Base-by-base conservation (phyloP, 2,888 invertebrate species). In the Schizotus pectinicornis region DNA sequence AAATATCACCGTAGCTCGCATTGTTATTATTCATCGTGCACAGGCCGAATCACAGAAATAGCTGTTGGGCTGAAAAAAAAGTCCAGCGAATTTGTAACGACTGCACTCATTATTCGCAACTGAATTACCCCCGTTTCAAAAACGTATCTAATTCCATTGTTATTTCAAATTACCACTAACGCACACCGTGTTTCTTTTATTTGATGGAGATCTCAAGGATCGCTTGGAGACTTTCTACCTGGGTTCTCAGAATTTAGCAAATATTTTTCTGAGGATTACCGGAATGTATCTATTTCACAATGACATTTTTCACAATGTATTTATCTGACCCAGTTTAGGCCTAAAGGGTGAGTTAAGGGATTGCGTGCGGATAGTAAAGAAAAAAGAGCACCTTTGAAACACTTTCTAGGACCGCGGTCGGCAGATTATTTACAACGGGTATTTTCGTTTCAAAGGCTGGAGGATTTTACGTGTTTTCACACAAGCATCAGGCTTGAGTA, bases 11-110 rank as follows among this genome's bases (percentile, higher is more conserved):
- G 67, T 61, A 50, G 59, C 61, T 58, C 61, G 67, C 69, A 70
- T 73, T 71, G 73, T 74, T 73, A 70, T 73, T 73, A 74, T 73
- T 72, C 73, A 71, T 69, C 68, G 58, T 59, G 68, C 62, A 67
- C 67, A 56, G 66, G 59, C 61, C 61, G 65, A 64, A 67, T 65
- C 55, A 62, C 65, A 63, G 59, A 61, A 67, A 65, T 64, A 51
- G 59, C 54, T 51, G 11, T 39, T 22, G n/a, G 14, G 22, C 14
- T 22, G 2, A n/a, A 22, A 22, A 56, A 49, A 42, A 42, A 61
- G 48, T 54, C 49, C 36, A 48, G 31, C 3, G 22, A 22, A 22
- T 22, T 22, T 22, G 22, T 22, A 22, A 22, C 22, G 5, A 5
- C 5, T 3, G 5, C 2, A 22, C 22, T 22, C 5, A 22, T 22